Evolutionary conservation across 1,140 invertebrate species (phyloP).

Genomic region (Neocloeon triangulifer): DNA sequence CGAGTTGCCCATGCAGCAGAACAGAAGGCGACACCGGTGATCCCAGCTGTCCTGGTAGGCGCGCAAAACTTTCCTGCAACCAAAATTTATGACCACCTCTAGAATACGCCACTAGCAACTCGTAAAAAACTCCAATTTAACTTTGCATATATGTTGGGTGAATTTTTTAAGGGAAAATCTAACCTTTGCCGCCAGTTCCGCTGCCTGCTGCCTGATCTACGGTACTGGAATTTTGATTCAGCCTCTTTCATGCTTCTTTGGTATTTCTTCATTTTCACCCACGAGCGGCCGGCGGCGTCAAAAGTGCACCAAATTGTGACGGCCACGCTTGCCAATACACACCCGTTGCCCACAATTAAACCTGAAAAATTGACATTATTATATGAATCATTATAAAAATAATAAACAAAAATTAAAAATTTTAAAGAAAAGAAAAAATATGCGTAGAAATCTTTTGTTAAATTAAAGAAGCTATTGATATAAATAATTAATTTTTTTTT

Average conservation of each 20-base stretch:
- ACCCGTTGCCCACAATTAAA: slow-evolving; percentile 60
- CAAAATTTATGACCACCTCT: too few species aligned
- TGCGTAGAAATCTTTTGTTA: too few species aligned
- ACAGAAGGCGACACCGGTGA: slow-evolving; percentile 56
- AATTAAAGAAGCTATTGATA: neutral
- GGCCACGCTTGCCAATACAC: slow-evolving; percentile 43
- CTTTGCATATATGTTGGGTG: too few species aligned
- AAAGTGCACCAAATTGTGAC: slow-evolving; percentile 74
- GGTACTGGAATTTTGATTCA: slow-evolving; percentile 43
- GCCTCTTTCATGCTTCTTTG: slow-evolving; percentile 59
- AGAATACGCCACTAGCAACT: slow-evolving; percentile 1
- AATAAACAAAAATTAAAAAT: too few species aligned
- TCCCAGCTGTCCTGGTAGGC: slow-evolving; percentile 85
- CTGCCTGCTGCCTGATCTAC: slow-evolving; percentile 50
- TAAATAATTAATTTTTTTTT: neutral
- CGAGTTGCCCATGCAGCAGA: slow-evolving; percentile 64
- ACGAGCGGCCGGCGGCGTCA: slow-evolving; percentile 68
- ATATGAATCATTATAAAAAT: too few species aligned
- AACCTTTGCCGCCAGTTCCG: slow-evolving; percentile 77
- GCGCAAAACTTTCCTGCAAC: slow-evolving; percentile 56
- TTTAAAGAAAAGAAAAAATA: too few species aligned
- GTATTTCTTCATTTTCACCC: slow-evolving; percentile 84
- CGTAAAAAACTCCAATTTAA: slow-evolving; percentile 1
- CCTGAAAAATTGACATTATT: too few species aligned
- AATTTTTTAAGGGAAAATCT: slow-evolving; percentile 3